Percentiles rank a stretch among this genome's conserved stretches.
phyloP scores from a whole-genome alignment of 2,888 invertebrate genomes.

The Macrosiphum euphorbiae region DNA sequence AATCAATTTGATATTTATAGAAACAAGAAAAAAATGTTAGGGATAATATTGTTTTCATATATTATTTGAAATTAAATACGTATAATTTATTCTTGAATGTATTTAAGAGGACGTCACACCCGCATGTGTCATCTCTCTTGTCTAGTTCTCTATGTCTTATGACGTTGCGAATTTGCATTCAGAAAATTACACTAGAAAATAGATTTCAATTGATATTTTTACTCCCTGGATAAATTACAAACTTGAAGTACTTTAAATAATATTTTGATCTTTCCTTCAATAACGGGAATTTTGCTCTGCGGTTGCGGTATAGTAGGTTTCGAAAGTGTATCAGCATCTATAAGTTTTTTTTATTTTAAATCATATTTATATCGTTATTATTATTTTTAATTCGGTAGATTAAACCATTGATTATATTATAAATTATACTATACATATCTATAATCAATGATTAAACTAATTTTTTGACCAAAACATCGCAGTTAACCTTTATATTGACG shows the following conservation, averaged over 20 bases:
- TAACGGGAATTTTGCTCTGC: not conserved
- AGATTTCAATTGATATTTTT: not conserved
- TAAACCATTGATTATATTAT: not conserved
- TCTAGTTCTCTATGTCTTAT: not conserved
- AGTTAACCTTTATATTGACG: too few species aligned
- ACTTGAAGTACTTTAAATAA: too few species aligned
- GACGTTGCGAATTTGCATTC: not conserved
- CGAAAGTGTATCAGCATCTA: not conserved
- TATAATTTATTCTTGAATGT: not conserved
- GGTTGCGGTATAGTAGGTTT: not conserved
- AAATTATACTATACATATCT: too few species aligned
- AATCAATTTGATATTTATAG: conserved; percentile 23
- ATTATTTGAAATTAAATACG: not conserved
- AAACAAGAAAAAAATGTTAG: not conserved
- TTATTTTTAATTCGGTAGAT: not conserved
- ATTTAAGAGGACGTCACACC: not conserved
- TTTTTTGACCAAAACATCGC: too few species aligned
- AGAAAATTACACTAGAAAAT: not conserved
- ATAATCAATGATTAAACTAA: too few species aligned
- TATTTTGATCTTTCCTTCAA: not conserved
- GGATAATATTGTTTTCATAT: not conserved
- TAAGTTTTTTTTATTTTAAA: not conserved
- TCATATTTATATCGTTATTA: not conserved
- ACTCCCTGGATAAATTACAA: not conserved
- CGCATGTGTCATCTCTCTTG: not conserved